phyloP scores from a whole-genome alignment of 2,888 invertebrate genomes.

The Microctonus aethiopoides region DNA sequence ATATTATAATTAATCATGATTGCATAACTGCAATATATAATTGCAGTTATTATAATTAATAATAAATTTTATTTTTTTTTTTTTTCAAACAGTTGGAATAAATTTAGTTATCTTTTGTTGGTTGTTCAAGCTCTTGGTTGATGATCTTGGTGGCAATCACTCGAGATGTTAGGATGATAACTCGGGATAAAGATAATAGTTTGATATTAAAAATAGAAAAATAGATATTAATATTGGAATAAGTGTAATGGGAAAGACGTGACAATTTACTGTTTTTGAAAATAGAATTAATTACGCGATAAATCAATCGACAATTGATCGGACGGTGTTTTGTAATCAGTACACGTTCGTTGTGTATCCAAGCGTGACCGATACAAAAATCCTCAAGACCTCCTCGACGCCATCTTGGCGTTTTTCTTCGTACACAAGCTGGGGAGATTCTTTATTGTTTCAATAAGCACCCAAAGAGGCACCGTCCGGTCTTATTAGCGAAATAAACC shows the following conservation, averaged over 20 bases:
- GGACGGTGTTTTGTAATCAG: constrained; percentile 55
- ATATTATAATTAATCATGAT: too few relatives aligned
- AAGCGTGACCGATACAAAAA: constrained; percentile 49
- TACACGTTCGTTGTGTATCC: constrained; percentile 57
- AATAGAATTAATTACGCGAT: constrained; percentile 55
- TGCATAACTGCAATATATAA: too few relatives aligned
- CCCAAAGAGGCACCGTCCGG: constrained; percentile 56
- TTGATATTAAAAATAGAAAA: too few relatives aligned
- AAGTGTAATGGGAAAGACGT: too few relatives aligned
- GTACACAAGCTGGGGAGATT: constrained; percentile 50
- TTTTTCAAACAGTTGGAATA: too few relatives aligned
- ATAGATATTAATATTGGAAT: background rate
- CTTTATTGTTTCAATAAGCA: constrained; percentile 68
- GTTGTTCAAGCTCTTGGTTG: too few relatives aligned
- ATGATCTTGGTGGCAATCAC: too few relatives aligned
- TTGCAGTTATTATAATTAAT: too few relatives aligned
- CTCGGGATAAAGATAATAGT: background rate
- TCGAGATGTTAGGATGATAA: too few relatives aligned
- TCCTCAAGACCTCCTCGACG: constrained; percentile 19
- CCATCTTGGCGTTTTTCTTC: constrained; percentile 26
- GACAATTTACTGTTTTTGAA: background rate
- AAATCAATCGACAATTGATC: constrained; percentile 62
- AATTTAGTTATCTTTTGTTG: too few relatives aligned
- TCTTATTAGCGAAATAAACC: constrained; percentile 68
- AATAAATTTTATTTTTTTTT: too few relatives aligned